Percentiles rank a stretch among this genome's conserved stretches.
Evolutionary conservation across 2,888 invertebrate species (phyloP).

Genomic region (Perdita meconis): DNA sequence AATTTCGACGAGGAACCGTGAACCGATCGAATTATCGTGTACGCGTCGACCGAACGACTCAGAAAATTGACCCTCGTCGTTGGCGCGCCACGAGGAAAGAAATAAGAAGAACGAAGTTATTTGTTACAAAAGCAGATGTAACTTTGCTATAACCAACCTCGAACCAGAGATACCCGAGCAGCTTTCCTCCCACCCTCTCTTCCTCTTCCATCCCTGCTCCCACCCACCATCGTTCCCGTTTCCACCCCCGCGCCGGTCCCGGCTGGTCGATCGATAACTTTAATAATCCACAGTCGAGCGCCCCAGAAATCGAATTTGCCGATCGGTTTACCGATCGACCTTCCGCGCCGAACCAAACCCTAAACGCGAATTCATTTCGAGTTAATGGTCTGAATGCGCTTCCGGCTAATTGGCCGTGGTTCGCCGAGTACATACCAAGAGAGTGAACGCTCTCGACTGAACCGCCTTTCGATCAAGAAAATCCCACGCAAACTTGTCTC

Average conservation of each 20-base stretch:
- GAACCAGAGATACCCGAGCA: neutral
- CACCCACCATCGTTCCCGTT: no score
- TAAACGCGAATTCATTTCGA: slow-evolving; percentile 74
- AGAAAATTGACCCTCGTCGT: neutral
- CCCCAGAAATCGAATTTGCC: slow-evolving; percentile 69
- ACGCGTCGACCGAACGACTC: slow-evolving; percentile 5
- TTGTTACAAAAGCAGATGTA: slow-evolving; percentile 12
- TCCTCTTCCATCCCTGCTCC: neutral
- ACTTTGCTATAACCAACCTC: neutral
- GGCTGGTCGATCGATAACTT: slow-evolving; percentile 60
- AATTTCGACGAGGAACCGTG: slow-evolving; percentile 14
- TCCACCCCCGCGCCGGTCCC: neutral
- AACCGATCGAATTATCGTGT: slow-evolving; percentile 15
- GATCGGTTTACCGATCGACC: slow-evolving; percentile 63
- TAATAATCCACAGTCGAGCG: slow-evolving; percentile 64
- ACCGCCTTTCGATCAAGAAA: slow-evolving; percentile 51
- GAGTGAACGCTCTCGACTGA: slow-evolving; percentile 21
- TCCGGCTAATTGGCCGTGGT: slow-evolving; percentile 64
- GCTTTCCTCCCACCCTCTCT: neutral
- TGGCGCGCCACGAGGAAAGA: neutral
- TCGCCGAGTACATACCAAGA: slow-evolving; percentile 51
- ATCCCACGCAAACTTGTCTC: slow-evolving; percentile 5
- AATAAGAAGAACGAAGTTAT: neutral
- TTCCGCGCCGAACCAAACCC: slow-evolving; percentile 37
- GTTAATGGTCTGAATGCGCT: slow-evolving; percentile 71